These are phyloP conservation scores for Clivina fossor DNA, from an alignment of 2,888 invertebrate genomes.

Conservation along the genomic window DNA sequence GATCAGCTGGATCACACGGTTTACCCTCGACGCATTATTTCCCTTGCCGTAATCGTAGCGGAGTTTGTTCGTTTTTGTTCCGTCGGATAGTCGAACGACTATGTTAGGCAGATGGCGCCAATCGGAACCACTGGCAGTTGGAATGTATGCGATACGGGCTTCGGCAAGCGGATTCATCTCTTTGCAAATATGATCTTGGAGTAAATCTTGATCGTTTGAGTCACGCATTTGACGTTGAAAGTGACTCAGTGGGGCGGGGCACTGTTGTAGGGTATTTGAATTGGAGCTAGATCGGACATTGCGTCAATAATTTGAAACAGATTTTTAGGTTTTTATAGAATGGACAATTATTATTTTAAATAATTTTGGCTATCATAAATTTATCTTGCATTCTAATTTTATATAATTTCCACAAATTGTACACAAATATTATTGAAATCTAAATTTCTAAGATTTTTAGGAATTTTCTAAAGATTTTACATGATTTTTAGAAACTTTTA, in stretches of 20 bases:
- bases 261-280: constrained; percentile 72
- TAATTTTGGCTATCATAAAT: too few relatives aligned
- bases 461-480: too few relatives aligned
- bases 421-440: too few relatives aligned
- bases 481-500: too few relatives aligned
- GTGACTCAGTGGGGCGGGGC: constrained; percentile 66
- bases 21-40: constrained; percentile 68
- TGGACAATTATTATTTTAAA: too few relatives aligned
- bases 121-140: constrained; percentile 73
- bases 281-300: constrained; percentile 80
- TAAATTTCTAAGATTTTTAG: too few relatives aligned
- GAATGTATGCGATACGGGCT: constrained; percentile 75
- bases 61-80: constrained; percentile 65
- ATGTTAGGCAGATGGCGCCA: constrained; percentile 87
- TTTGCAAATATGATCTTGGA: constrained; percentile 80
- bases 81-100: constrained; percentile 68
- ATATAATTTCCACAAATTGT: too few relatives aligned
- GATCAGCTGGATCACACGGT: constrained; percentile 68
- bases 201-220: constrained; percentile 57
- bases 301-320: constrained; percentile 70
- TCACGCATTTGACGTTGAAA: constrained; percentile 74
- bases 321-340: too few relatives aligned
- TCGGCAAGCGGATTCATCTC: constrained; percentile 80
- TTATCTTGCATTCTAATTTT: too few relatives aligned
- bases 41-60: too few relatives aligned